These are phyloP conservation scores for Cephalopachus bancanus DNA, from an alignment of 2,797 vertebrate species.

Conservation along the genomic window DNA sequence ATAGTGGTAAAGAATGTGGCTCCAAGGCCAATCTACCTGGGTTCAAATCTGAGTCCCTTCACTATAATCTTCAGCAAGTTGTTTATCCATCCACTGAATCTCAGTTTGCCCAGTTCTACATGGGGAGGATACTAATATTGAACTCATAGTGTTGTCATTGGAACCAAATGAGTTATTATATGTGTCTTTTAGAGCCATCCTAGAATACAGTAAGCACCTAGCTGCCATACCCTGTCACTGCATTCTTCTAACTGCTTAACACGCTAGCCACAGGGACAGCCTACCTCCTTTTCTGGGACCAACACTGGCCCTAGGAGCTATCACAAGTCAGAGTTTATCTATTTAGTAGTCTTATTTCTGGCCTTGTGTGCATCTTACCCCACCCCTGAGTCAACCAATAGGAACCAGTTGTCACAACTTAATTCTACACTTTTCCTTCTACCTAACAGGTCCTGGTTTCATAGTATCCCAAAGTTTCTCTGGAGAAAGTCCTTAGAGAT, in stretches of 20 bases:
- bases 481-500: background rate
- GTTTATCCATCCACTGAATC: background rate
- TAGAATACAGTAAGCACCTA: background rate
- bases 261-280: background rate
- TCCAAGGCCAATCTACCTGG: background rate
- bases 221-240: background rate
- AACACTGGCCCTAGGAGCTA: background rate
- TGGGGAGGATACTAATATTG: background rate
- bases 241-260: background rate
- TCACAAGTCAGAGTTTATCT: background rate
- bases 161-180: background rate
- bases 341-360: background rate
- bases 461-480: background rate
- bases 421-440: background rate
- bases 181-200: background rate
- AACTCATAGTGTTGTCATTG: background rate
- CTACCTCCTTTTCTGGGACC: background rate
- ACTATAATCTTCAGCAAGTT: background rate
- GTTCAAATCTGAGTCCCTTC: background rate
- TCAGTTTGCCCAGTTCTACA: background rate
- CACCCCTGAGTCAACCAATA: background rate
- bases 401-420: background rate
- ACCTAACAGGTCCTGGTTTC: background rate
- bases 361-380: background rate
- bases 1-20: background rate